Evolutionary conservation across 2,888 invertebrate species (phyloP), one percentile per base, ranked within the genome.

Genomic region (Pachliopta kotzebuea): DNA sequence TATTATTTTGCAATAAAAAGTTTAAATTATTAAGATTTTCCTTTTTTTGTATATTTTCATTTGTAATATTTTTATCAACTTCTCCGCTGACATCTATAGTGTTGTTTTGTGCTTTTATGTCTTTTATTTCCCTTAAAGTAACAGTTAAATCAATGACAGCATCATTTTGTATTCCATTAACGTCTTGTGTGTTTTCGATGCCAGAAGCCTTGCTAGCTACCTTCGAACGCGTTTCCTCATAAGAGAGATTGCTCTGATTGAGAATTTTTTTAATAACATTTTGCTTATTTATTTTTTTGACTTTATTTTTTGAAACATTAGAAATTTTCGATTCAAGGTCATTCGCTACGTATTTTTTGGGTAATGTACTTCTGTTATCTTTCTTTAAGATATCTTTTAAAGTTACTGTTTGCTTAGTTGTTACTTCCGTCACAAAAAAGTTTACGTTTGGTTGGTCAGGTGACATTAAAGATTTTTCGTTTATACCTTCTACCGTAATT

Each of bases 301-400:
- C 66, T 70, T 76, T 78, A 17, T 42, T 59, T 49, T 52, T 68
- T 26, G 69, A 54, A 76, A 83, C 81, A 0, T 62, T 60, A 54
- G 81, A 78, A 21, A 69, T 55, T 70, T 88, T 87, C 0, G 71
- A 65, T 29, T 84, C 82, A 61, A 80, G 72, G 8, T 75, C 70
- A 74, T 87, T 89, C 31, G 84, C 79, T 56, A 73, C 81, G 65
- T 90, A 89, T 71, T 91, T 90, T 68, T 91, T 91, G 0, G 88
- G 88, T 53, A 80, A 68, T 42, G 69, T 65, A 53, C 73, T 69
- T 73, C 88, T 88, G 0, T 69, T 54, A 59, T 77, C 81, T 69
- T 82, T 85, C 69, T 83, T 84, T 9, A 65, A 60, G 45, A 65
- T 67, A 26, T 81, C 76, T 59, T 76, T 78, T 23, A 66, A 56